Percentiles rank a stretch among this genome's conserved stretches.
Evolutionary conservation across 2,888 invertebrate genomes (phyloP).

Genomic region (Hypena proboscidalis): DNA sequence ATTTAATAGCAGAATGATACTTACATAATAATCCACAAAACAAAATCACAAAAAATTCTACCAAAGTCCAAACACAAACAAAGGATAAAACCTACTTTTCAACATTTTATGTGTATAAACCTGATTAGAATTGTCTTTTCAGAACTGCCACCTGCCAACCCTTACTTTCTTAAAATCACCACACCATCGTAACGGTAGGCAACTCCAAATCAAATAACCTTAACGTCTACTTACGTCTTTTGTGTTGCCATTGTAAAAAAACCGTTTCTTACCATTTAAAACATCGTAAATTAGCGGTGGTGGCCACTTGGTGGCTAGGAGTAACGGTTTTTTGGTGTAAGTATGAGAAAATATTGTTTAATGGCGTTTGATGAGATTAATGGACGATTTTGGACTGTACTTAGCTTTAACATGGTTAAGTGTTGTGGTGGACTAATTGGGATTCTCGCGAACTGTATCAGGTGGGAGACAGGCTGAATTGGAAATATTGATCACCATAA

Average conservation of each 20-base stretch:
- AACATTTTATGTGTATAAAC: too few species aligned
- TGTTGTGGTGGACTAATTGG: background rate
- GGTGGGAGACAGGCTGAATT: too few species aligned
- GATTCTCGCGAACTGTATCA: background rate
- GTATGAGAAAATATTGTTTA: constrained; percentile 21
- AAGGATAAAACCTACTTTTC: too few species aligned
- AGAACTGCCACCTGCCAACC: constrained; percentile 17
- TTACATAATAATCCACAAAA: too few species aligned
- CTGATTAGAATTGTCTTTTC: background rate
- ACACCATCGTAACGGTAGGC: constrained; percentile 64
- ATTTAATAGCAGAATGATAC: too few species aligned
- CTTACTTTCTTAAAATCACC: constrained; percentile 64
- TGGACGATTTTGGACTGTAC: constrained; percentile 15
- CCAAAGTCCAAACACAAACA: too few species aligned
- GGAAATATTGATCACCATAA: too few species aligned
- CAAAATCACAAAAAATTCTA: too few species aligned
- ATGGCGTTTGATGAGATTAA: constrained; percentile 14
- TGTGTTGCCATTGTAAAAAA: constrained; percentile 61
- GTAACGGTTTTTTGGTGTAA: constrained; percentile 33
- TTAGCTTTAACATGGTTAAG: too few species aligned
- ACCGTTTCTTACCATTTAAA: constrained; percentile 49
- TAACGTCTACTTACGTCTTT: constrained; percentile 57
- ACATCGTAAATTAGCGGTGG: constrained; percentile 38
- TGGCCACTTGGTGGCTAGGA: constrained; percentile 32
- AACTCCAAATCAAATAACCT: constrained; percentile 77